Conservation (phyloP, 2,888 invertebrate species). For the Pseudolycoriella hygida region DNA sequence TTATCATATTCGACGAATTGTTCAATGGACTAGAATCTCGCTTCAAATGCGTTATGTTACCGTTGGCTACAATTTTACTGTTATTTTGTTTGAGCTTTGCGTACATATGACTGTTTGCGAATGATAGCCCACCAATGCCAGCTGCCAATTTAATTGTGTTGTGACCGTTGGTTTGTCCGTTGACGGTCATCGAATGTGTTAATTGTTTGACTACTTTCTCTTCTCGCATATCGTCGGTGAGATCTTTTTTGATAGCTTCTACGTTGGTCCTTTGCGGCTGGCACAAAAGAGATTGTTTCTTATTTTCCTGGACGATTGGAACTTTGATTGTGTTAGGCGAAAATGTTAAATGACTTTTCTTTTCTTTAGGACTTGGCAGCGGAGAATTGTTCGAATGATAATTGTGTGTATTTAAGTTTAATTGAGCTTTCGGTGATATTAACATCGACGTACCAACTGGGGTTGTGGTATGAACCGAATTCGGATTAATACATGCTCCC, state of each 20-base stretch:
- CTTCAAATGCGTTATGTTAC: slow-evolving; percentile 5
- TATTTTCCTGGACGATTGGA: slow-evolving; percentile 29
- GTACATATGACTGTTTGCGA: slow-evolving; percentile 27
- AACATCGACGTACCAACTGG: slow-evolving; percentile 7
- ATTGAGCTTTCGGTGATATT: slow-evolving; percentile 19
- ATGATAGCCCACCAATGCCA: slow-evolving; percentile 27
- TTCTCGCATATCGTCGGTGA: slow-evolving; percentile 34
- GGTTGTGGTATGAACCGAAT: slow-evolving; percentile 40
- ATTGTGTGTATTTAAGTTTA: slow-evolving; percentile 17
- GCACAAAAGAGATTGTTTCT: slow-evolving; percentile 10
- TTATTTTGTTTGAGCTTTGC: slow-evolving; percentile 22
- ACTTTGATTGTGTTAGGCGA: slow-evolving; percentile 52
- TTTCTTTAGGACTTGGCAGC: slow-evolving; percentile 42
- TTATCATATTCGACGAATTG: slow-evolving; percentile 1
- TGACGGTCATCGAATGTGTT: slow-evolving; percentile 10
- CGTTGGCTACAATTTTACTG: slow-evolving; percentile 6
- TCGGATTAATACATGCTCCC: slow-evolving; percentile 59
- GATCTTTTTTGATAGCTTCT: slow-evolving; percentile 45
- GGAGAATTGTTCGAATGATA: slow-evolving; percentile 24
- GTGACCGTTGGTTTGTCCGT: slow-evolving; percentile 11
- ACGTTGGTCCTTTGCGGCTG: slow-evolving; percentile 14
- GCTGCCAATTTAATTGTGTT: slow-evolving; percentile 28
- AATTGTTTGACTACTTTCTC: slow-evolving; percentile 24
- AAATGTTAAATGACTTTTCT: slow-evolving; percentile 53
- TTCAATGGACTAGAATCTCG: slow-evolving; percentile 7